phyloP scores from a whole-genome alignment of 2,888 invertebrate genomes.

The Portevinia maculata region DNA sequence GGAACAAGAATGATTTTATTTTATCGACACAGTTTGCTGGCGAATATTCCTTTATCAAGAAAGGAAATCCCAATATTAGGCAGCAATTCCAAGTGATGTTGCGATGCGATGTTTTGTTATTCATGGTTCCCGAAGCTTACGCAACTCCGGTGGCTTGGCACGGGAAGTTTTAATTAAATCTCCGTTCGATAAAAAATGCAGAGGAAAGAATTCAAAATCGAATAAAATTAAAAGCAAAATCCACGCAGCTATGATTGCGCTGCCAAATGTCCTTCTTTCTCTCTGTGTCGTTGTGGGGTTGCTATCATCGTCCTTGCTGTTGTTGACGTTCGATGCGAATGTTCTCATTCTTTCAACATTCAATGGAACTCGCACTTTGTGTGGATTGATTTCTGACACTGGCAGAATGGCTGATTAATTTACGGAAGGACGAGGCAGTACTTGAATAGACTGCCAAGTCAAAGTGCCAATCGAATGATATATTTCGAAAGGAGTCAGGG shows the following conservation, averaged over 20 bases:
- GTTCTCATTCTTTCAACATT: slow-evolving; percentile 10
- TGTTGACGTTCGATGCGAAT: slow-evolving; percentile 12
- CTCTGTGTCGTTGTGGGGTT: neutral
- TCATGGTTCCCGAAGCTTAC: slow-evolving; percentile 3
- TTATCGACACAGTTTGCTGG: neutral
- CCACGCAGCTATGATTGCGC: slow-evolving; percentile 44
- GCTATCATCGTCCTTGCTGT: neutral
- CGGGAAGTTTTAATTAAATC: slow-evolving; percentile 67
- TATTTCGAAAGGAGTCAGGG: slow-evolving; percentile 50
- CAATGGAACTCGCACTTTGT: slow-evolving; percentile 35
- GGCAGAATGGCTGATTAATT: slow-evolving; percentile 63
- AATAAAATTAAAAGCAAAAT: slow-evolving; percentile 57
- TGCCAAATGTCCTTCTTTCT: slow-evolving; percentile 16
- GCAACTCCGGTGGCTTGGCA: neutral
- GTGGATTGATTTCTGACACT: slow-evolving; percentile 61
- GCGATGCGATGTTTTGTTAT: slow-evolving; percentile 17
- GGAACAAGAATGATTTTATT: slow-evolving; percentile 38
- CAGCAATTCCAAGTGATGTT: neutral
- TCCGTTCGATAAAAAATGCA: slow-evolving; percentile 25
- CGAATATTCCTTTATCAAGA: neutral
- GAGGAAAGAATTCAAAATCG: slow-evolving; percentile 20
- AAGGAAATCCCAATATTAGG: slow-evolving; percentile 20
- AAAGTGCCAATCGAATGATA: slow-evolving; percentile 56
- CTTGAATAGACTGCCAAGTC: slow-evolving; percentile 7
- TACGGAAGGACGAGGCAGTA: neutral